Evolutionary conservation across 2,113 vertebrate species (phyloP).

Genomic region (Uria lomvia): DNA sequence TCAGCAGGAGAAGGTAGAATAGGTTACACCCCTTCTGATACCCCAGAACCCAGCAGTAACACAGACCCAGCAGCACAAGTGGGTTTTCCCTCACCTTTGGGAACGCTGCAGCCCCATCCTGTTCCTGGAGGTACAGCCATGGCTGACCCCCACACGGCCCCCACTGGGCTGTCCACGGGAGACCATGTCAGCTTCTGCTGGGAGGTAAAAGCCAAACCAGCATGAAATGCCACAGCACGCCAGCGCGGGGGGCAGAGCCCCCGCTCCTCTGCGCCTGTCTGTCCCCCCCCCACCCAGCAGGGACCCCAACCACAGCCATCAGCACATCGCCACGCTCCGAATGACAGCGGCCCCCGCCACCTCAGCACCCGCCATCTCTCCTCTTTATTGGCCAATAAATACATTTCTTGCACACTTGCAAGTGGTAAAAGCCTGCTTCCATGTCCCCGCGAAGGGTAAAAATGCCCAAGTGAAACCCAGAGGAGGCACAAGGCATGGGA

Average conservation of each 20-base stretch:
- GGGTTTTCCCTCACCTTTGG: not conserved
- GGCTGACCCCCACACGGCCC: no score
- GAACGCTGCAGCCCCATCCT: not conserved
- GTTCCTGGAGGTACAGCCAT: no score
- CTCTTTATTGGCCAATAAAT: not conserved
- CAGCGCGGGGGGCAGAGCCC: rapidly evolving
- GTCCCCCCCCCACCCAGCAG: no score
- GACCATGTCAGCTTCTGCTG: no score
- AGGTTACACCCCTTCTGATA: not conserved
- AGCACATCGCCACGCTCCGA: rapidly evolving
- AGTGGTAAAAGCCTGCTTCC: not conserved
- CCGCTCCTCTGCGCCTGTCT: rapidly evolving
- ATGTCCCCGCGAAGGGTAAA: not conserved
- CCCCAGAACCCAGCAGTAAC: not conserved
- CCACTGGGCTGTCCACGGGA: not conserved
- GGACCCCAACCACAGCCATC: not conserved
- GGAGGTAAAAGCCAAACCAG: not conserved
- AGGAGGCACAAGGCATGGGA: rapidly evolving
- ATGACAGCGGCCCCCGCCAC: rapidly evolving
- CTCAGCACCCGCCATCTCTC: not conserved
- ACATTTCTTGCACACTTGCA: not conserved
- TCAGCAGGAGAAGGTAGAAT: not conserved
- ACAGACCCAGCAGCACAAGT: not conserved
- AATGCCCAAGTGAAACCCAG: rapidly evolving
- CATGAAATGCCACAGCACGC: rapidly evolving